phyloP scores from a whole-genome alignment of 2,888 invertebrate genomes.

The Callimorpha dominula region DNA sequence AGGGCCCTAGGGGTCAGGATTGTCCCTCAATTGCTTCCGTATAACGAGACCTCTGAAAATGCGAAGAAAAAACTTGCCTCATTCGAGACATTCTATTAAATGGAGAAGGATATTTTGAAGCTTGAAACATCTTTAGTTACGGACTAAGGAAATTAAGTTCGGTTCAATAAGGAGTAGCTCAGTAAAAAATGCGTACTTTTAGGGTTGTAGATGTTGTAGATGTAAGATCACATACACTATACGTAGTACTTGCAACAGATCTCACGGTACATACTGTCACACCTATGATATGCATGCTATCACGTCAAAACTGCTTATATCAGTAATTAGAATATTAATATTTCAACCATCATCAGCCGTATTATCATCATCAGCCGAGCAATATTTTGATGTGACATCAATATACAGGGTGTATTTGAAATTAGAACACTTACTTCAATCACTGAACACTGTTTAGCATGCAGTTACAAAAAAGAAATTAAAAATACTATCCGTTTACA shows the following conservation, averaged over 20 bases:
- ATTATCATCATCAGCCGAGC: no score
- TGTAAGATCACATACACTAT: background rate
- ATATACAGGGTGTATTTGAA: no score
- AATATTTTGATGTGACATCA: no score
- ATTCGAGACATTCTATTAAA: constrained; percentile 55
- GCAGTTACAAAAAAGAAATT: no score
- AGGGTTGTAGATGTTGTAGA: no score
- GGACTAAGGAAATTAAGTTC: constrained; percentile 25
- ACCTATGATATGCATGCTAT: no score
- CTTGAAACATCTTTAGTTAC: constrained; percentile 31
- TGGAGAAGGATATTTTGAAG: constrained; percentile 50
- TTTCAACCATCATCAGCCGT: no score
- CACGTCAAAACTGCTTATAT: no score
- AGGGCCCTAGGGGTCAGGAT: constrained; percentile 48
- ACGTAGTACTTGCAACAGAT: background rate
- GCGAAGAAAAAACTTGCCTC: constrained; percentile 51
- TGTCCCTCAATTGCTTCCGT: constrained; percentile 51
- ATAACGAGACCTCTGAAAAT: constrained; percentile 56
- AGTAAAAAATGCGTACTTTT: background rate
- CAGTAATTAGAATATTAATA: no score
- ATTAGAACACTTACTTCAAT: no score
- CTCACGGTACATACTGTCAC: background rate
- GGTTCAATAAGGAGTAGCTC: background rate
- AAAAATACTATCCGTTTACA: no score
- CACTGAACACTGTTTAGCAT: no score